Evolutionary conservation across 2,797 vertebrate genomes (phyloP), one percentile per base, ranked within the genome.

Genomic region (Paedocypris micromegethes): DNA sequence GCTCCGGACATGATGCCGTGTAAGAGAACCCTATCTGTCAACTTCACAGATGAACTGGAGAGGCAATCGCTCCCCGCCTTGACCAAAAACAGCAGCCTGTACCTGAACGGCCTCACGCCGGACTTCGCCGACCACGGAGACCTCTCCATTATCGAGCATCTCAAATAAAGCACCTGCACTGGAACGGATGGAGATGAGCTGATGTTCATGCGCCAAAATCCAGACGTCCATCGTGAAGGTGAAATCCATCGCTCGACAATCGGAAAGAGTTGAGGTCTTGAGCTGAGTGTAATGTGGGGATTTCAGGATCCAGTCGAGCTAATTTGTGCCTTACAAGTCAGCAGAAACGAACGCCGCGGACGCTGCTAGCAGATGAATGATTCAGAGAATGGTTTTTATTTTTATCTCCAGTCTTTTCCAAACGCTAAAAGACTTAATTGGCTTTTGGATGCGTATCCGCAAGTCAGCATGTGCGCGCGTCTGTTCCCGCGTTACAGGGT

Each of bases 1-100:
- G 85, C 79, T 56, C 89, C 93, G 71, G 95, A 97, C 72, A 84
- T 94, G 83, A 91, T 90, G 2, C 87, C 92, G 2, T 91, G 94
- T 66, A 89, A 86, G 84, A 91, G 92, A 81, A 87, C 88, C 47
- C 81, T 91, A 75, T 93, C 92, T 0, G 92, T 92, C 77, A 95
- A 90, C 75, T 84, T 88, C 73, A 91, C 85, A 47, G 90, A 96
- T 5, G 93, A 93, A 68, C 90, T 87, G 5, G 93, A 92, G 78
- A 89, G 88, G 60, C 84, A 86, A 45, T 66, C 48, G 59, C 74
- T 91, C 78, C 90, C 90, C 2, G 86, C 90, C n/a, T 82, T 93
- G 46, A 83, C 86, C 68, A 92, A 88, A 84, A 91, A 93, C 0
- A 90, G 92, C 41, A 85, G 91, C 70, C 86, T 92, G 82, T 91